These are phyloP conservation scores for Sardinella longiceps DNA, from an alignment of 2,797 vertebrate genomes.

Conservation along the genomic window DNA sequence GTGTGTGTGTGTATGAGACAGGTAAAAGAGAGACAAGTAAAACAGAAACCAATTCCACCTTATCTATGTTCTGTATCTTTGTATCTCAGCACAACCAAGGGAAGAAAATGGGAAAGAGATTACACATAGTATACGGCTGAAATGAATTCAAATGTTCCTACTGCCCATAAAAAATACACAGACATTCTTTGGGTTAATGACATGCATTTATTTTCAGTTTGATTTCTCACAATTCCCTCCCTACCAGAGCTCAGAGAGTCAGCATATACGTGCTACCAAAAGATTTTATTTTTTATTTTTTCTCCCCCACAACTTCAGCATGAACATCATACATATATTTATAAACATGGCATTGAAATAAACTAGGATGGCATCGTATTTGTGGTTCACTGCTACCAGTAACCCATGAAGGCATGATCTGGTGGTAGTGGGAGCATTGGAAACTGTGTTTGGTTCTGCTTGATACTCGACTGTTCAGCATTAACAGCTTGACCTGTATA, in stretches of 20 bases:
- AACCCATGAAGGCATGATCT: neutral
- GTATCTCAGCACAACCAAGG: neutral
- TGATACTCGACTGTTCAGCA: neutral
- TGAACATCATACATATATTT: neutral
- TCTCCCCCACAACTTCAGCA: neutral
- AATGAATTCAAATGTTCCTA: neutral
- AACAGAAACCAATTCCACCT: neutral
- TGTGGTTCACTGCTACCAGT: neutral
- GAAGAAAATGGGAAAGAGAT: neutral
- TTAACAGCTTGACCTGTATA: neutral
- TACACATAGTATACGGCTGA: neutral
- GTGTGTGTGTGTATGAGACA: no score
- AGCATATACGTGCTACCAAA: conserved; percentile 6
- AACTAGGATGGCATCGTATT: conserved; percentile 4
- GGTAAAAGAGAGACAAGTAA: neutral
- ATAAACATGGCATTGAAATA: conserved; percentile 7
- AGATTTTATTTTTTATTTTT: neutral
- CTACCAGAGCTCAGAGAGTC: neutral
- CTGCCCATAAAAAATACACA: neutral
- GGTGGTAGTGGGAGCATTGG: neutral
- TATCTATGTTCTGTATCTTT: neutral
- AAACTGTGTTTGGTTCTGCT: neutral
- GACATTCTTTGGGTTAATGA: conserved; percentile 59
- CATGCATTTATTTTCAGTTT: conserved; percentile 75
- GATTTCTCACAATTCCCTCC: neutral